Conservation (phyloP, 2,888 invertebrate species). For the Hartigia nigra region DNA sequence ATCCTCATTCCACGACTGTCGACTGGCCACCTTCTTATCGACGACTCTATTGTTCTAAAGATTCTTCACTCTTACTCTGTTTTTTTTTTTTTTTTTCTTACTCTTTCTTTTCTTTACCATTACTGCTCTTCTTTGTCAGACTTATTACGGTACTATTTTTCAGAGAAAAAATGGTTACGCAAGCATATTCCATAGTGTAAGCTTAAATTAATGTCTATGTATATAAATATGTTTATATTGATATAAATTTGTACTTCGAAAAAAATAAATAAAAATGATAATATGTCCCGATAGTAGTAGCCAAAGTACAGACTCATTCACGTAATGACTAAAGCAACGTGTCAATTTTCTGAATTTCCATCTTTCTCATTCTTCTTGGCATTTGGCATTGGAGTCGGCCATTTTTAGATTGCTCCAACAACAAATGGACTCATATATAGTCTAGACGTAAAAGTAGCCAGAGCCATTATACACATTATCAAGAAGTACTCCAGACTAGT, state of each 20-base stretch:
- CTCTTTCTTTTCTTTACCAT: not conserved
- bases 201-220: not conserved
- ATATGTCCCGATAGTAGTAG: constrained; percentile 17
- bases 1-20: constrained; percentile 26
- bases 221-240: not conserved
- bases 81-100: not conserved
- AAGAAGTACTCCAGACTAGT: not conserved
- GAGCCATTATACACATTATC: not conserved
- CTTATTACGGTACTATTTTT: too few species aligned
- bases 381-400: not conserved
- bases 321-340: constrained; percentile 34
- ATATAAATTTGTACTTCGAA: not conserved
- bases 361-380: not conserved
- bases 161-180: not conserved
- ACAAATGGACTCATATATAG: not conserved
- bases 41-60: constrained; percentile 46
- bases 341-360: constrained; percentile 33
- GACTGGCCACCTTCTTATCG: constrained; percentile 37
- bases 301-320: constrained; percentile 17
- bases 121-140: not conserved
- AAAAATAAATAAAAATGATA: constrained; percentile 33
- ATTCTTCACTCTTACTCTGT: constrained; percentile 22
- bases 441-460: not conserved
- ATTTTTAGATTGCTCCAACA: not conserved
- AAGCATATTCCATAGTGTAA: not conserved